Evolutionary conservation across 2,888 invertebrate species (phyloP).

Genomic region (Cheilosia pagana): DNA sequence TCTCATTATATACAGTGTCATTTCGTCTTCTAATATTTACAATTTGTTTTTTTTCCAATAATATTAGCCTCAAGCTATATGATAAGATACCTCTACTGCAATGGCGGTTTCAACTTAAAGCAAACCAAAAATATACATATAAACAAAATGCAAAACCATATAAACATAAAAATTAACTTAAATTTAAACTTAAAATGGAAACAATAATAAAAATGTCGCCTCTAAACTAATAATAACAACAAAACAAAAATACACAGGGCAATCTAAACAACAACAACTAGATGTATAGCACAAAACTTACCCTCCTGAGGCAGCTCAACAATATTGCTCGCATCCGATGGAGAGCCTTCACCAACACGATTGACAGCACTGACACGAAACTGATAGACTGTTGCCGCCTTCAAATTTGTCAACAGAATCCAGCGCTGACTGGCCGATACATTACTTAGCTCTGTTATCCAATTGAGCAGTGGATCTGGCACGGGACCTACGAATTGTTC

Average conservation of each 20-base stretch:
- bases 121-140: constrained; percentile 19
- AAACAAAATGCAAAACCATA: constrained; percentile 37
- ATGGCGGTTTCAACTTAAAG: constrained; percentile 53
- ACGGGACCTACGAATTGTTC: constrained; percentile 90
- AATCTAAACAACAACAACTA: constrained; percentile 57
- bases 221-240: constrained; percentile 61
- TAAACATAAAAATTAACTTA: neutral
- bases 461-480: constrained; percentile 93
- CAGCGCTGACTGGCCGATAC: constrained; percentile 91
- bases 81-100: constrained; percentile 41
- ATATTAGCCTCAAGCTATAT: constrained; percentile 35
- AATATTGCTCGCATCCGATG: constrained; percentile 94
- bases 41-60: constrained; percentile 24
- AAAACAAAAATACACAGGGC: constrained; percentile 59
- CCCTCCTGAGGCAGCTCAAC: constrained; percentile 98
- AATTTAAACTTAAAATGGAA: neutral
- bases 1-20: constrained; percentile 28
- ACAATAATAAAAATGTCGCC: constrained; percentile 45
- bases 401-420: constrained; percentile 92
- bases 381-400: constrained; percentile 97
- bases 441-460: constrained; percentile 94
- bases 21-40: constrained; percentile 64
- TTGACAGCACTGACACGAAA: constrained; percentile 99
- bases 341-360: constrained; percentile 96
- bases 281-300: constrained; percentile 83